Evolutionary conservation across 2,888 invertebrate genomes (phyloP), one percentile per base, ranked within the genome.

Genomic region (Cybosia mesomella): DNA sequence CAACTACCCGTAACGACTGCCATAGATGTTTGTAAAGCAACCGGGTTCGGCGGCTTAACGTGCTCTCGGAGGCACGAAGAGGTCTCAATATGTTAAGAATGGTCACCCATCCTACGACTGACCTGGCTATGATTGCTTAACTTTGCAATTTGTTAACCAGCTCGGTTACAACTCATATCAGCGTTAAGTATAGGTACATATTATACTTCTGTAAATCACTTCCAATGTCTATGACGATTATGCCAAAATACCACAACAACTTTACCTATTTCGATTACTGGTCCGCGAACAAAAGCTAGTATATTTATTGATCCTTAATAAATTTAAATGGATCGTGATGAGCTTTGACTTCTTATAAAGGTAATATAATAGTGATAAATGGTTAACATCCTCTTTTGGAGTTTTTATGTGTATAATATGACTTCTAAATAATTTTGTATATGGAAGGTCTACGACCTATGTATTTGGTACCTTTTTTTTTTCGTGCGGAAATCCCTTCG

Each of bases 341-440:
- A 71, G 43, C 66, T 72, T 36, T 65, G 65, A 58, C 34, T 72
- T 63, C 54, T 36, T 55, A 71, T 71, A 75, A 69, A 71, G 63
- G 67, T 49, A 64, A 11, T 22, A 58, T 72, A 66, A 75, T 67
- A 69, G 74, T 71, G 60, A 76, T 67, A 75, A 78, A 79, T 75
- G 69, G 57, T 68, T 67, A 63, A 81, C 81, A 83, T 85, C 85
- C 83, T 82, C 80, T 66, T 76, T 58, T 64, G 72, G 70, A 76
- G 68, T 82, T 80, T 78, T 74, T 66, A 70, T 74, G 59, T 53
- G 61, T 68, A 66, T 15, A 21, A 67, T 67, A 66, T 68, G 62
- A 75, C 62, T 73, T 67, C 73, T 32, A 76, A 73, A 79, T 82
- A 77, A 77, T 79, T 80, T 77, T 77, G 77, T 73, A 36, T 22